Percentiles rank a stretch among this genome's conserved stretches.
Conservation (phyloP, 2,888 invertebrate species). For the Mechanitis messenoides region DNA sequence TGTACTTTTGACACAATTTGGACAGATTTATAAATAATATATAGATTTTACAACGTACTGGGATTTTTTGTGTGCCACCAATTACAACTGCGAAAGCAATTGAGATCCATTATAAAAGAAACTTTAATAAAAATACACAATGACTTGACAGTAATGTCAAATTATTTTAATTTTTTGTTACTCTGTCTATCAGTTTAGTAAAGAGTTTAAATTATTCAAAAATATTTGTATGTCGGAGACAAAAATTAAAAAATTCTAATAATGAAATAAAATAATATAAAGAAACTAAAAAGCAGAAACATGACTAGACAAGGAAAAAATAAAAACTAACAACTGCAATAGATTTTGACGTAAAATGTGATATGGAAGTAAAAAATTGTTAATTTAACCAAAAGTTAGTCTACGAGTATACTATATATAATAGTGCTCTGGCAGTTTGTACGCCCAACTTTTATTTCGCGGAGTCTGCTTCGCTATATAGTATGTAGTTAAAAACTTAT, state of each 20-base stretch:
- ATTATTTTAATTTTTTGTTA: conserved; percentile 1
- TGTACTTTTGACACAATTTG: too few species aligned
- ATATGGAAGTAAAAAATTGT: neutral
- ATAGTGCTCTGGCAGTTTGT: neutral
- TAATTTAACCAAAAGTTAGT: neutral
- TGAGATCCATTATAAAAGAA: conserved; percentile 9
- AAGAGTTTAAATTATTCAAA: conserved; percentile 1
- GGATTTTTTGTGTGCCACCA: conserved; percentile 10
- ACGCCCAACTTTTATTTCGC: neutral
- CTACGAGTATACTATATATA: neutral
- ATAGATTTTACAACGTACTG: conserved; percentile 11
- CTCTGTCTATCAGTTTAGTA: neutral
- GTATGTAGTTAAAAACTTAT: conserved; percentile 1
- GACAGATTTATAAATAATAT: neutral
- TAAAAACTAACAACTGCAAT: too few species aligned
- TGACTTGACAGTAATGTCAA: conserved; percentile 8
- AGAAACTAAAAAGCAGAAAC: too few species aligned
- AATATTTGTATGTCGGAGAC: neutral
- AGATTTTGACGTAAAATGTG: neutral
- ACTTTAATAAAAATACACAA: conserved; percentile 8
- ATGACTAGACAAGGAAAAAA: too few species aligned
- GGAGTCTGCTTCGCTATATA: neutral
- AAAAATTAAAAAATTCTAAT: too few species aligned
- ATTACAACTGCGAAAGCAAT: conserved; percentile 7
- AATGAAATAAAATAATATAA: too few species aligned